Percentiles rank a stretch among this genome's conserved stretches.
These are phyloP conservation scores for Epinephelus lanceolatus DNA, from an alignment of 2,113 vertebrate genomes.

Conservation along the genomic window DNA sequence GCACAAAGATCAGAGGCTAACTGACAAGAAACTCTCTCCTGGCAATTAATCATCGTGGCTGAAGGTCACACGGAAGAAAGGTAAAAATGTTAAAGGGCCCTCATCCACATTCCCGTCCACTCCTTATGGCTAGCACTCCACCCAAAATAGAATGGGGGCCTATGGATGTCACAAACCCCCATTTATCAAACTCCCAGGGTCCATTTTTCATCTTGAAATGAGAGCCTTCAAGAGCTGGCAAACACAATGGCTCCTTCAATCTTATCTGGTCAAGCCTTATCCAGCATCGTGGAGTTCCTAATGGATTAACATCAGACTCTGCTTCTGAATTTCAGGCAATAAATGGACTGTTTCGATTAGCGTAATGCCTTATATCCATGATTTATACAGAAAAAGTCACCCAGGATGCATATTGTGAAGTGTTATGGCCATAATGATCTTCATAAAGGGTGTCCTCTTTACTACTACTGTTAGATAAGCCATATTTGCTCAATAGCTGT, in stretches of 20 bases:
- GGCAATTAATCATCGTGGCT: slow-evolving; percentile 89
- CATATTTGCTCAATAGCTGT: slow-evolving; percentile 28
- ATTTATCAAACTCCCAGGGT: slow-evolving; percentile 87
- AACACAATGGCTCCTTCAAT: slow-evolving; percentile 86
- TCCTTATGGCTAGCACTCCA: slow-evolving; percentile 73
- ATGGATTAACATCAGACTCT: slow-evolving; percentile 79
- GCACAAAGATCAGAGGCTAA: slow-evolving; percentile 90
- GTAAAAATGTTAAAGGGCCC: slow-evolving; percentile 85
- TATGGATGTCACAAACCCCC: slow-evolving; percentile 88
- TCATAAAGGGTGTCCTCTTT: slow-evolving; percentile 48
- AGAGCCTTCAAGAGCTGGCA: slow-evolving; percentile 86
- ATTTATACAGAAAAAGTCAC: slow-evolving; percentile 53
- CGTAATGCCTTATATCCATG: slow-evolving; percentile 43
- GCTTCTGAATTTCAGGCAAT: slow-evolving; percentile 71
- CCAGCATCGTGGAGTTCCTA: slow-evolving; percentile 57
- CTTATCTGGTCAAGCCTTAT: slow-evolving; percentile 81
- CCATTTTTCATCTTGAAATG: slow-evolving; percentile 89
- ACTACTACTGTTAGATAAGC: slow-evolving; percentile 41
- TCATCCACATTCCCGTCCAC: slow-evolving; percentile 74
- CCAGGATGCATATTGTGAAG: slow-evolving; percentile 33
- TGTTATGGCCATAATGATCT: slow-evolving; percentile 41
- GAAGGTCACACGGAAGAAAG: slow-evolving; percentile 88
- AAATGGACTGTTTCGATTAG: slow-evolving; percentile 68
- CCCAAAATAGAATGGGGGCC: slow-evolving; percentile 87
- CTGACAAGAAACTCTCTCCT: slow-evolving; percentile 87